Evolutionary conservation across 2,797 vertebrate genomes (phyloP).

Genomic region (Syngnathus acus): DNA sequence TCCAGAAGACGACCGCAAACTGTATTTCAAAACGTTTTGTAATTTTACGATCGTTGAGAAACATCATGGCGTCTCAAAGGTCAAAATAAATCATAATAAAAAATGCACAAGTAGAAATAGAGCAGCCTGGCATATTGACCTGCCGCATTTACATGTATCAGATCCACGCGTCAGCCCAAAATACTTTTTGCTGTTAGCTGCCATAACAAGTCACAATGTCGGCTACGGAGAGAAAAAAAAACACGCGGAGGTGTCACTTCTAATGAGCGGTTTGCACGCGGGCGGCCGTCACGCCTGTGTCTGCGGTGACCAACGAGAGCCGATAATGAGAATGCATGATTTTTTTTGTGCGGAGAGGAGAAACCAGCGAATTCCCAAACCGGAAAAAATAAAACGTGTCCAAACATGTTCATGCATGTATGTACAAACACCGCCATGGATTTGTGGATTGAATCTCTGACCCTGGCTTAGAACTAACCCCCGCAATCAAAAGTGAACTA

Average conservation of each 20-base stretch:
- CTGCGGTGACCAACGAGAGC: background rate
- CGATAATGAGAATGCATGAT: conserved; percentile 2
- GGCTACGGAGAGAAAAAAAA: background rate
- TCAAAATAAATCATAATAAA: too few relatives aligned
- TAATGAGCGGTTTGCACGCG: background rate
- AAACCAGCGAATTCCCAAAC: too few relatives aligned
- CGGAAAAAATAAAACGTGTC: background rate
- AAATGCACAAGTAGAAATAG: too few relatives aligned
- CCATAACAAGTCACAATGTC: conserved; percentile 6
- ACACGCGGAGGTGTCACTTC: background rate
- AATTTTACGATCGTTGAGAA: too few relatives aligned
- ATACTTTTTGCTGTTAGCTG: background rate
- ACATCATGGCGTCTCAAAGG: too few relatives aligned
- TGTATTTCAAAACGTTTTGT: too few relatives aligned
- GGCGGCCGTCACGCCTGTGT: background rate
- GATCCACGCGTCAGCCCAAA: background rate
- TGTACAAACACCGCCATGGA: background rate
- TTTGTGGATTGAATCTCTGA: background rate
- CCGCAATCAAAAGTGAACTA: background rate
- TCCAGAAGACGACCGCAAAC: too few relatives aligned
- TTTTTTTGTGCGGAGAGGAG: background rate
- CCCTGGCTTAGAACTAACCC: background rate
- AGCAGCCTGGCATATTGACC: background rate
- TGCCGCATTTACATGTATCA: background rate
- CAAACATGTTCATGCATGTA: background rate